Evolutionary conservation across 2,888 invertebrate genomes (phyloP).

Genomic region (Arenicola marina): DNA sequence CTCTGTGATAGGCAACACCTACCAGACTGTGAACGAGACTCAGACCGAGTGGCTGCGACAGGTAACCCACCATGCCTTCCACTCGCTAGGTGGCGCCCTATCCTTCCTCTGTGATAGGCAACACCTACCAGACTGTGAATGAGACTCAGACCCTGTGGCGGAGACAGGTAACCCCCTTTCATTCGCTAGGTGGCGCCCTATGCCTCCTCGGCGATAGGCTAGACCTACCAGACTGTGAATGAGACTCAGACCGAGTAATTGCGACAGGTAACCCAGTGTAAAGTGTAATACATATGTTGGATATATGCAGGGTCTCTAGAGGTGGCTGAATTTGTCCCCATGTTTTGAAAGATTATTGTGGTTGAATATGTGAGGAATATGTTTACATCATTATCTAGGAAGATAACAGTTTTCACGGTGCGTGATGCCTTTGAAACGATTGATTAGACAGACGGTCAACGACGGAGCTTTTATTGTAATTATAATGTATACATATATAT

Average conservation of each 20-base stretch:
- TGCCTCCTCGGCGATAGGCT: conserved; percentile 99
- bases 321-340: background rate
- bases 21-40: too few relatives aligned
- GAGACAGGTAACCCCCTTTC: conserved; percentile 79
- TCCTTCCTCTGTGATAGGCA: conserved; percentile 99
- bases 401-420: background rate
- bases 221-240: conserved; percentile 92
- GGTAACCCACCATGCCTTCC: too few relatives aligned
- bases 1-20: too few relatives aligned
- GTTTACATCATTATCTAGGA: background rate
- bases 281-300: too few relatives aligned
- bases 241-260: conserved; percentile 98
- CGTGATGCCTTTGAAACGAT: background rate
- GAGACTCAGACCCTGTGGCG: conserved; percentile 98
- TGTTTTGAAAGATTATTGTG: background rate
- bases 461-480: too few relatives aligned
- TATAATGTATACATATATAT: too few relatives aligned
- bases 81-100: too few relatives aligned
- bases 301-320: background rate
- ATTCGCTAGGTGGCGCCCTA: too few relatives aligned
- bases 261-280: too few relatives aligned
- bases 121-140: conserved; percentile 92
- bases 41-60: too few relatives aligned
- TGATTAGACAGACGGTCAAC: too few relatives aligned
- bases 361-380: background rate